These are phyloP conservation scores for Leptopilina boulardi DNA, from an alignment of 1,140 invertebrate genomes.

Conservation along the genomic window DNA sequence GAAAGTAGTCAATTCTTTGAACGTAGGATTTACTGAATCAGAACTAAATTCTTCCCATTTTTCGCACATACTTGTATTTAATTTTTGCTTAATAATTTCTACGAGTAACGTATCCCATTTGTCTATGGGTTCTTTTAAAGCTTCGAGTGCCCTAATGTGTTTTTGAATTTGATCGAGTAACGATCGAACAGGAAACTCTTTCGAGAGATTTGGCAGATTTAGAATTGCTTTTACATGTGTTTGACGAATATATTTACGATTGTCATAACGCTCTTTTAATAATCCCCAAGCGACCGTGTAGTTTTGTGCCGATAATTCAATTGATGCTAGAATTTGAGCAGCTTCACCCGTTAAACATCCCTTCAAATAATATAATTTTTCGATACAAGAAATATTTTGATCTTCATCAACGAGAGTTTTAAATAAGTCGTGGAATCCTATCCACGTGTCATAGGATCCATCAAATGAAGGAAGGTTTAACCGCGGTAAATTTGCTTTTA, in stretches of 20 bases:
- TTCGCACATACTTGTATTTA: not conserved
- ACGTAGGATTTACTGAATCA: not conserved
- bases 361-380: constrained; percentile 5
- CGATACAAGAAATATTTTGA: not conserved
- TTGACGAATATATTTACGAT: not conserved
- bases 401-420: not conserved
- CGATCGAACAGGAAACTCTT: not conserved
- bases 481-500: not conserved
- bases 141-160: not conserved
- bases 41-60: not conserved
- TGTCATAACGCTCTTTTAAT: constrained; percentile 23
- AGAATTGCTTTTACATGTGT: constrained; percentile 5
- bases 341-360: not conserved
- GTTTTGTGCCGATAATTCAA: constrained; percentile 4
- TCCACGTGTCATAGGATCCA: not conserved
- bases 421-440: not conserved
- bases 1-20: not conserved
- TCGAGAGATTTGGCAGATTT: not conserved
- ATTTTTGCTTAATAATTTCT: not conserved
- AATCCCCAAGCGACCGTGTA: constrained; percentile 10
- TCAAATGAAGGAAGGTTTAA: not conserved
- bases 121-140: constrained; percentile 3
- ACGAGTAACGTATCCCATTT: not conserved
- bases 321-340: not conserved
- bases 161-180: constrained; percentile 27